Percentiles rank a stretch among this genome's conserved stretches.
phyloP scores from a whole-genome alignment of 2,797 vertebrate genomes.

The Ctenopoma multispine region DNA sequence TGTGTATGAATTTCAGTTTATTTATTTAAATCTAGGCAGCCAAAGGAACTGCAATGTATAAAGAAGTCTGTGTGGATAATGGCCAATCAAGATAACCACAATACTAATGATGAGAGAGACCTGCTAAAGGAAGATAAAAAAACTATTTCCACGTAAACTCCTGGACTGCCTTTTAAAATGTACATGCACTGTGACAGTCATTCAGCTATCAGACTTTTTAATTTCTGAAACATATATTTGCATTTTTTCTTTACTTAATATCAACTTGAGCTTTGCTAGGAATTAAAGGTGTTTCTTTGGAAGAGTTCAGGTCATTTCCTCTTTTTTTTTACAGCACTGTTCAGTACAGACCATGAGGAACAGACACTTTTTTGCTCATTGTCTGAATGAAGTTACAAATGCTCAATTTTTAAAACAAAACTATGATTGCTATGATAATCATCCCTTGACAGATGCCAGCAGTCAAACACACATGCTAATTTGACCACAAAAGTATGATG shows the following conservation, averaged over 20 bases:
- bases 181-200: conserved; percentile 11
- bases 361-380: not conserved
- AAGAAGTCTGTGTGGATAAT: conserved; percentile 25
- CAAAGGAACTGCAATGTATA: conserved; percentile 18
- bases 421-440: not conserved
- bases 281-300: not conserved
- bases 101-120: conserved; percentile 32
- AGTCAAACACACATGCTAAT: conserved; percentile 10
- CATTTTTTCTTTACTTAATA: conserved; percentile 18
- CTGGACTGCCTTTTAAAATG: conserved; percentile 23
- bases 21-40: conserved; percentile 31
- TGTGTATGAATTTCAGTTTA: conserved; percentile 7
- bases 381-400: not conserved
- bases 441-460: not conserved
- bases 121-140: not conserved
- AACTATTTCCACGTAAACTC: conserved; percentile 19
- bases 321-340: no score
- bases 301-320: not conserved
- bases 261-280: conserved; percentile 5
- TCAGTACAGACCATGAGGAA: not conserved
- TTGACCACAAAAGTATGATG: conserved; percentile 24
- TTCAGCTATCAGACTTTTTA: not conserved
- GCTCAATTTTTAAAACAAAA: not conserved
- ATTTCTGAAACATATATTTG: conserved; percentile 3
- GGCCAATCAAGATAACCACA: conserved; percentile 32